Conservation (phyloP, 2,797 vertebrate genomes). For the Takifugu ocellatus region DNA sequence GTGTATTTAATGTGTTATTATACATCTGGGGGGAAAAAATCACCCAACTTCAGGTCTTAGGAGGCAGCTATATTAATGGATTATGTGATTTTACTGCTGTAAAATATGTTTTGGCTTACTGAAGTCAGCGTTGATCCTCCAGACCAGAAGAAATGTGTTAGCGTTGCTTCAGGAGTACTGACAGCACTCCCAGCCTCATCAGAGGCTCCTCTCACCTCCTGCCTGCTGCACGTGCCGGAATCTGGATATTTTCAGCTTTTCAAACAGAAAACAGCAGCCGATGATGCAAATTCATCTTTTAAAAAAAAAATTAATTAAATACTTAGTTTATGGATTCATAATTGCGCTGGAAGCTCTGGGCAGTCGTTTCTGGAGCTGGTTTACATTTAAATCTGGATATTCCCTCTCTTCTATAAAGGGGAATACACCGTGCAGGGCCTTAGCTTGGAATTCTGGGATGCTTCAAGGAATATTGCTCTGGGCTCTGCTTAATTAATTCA, state of each 20-base stretch:
- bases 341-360: conserved; percentile 18
- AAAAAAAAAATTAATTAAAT: conserved; percentile 27
- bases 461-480: conserved; percentile 62
- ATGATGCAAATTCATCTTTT: conserved; percentile 1
- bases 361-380: conserved; percentile 19
- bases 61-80: conserved; percentile 7
- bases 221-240: background rate
- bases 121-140: conserved; percentile 12
- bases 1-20: background rate
- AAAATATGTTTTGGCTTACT: conserved; percentile 15
- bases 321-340: conserved; percentile 19
- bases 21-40: background rate
- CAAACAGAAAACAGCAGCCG: background rate
- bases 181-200: too few relatives aligned
- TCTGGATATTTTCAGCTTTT: background rate
- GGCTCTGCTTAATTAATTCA: conserved; percentile 69
- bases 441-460: conserved; percentile 50
- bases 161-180: too few relatives aligned
- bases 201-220: too few relatives aligned
- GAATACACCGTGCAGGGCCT: conserved; percentile 49
- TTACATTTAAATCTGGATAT: conserved; percentile 41
- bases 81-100: background rate
- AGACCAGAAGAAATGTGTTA: too few relatives aligned
- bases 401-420: conserved; percentile 65
- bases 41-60: conserved; percentile 1